Conservation (phyloP, 2,797 vertebrate genomes). For the Muraenolepis orangiensis region DNA sequence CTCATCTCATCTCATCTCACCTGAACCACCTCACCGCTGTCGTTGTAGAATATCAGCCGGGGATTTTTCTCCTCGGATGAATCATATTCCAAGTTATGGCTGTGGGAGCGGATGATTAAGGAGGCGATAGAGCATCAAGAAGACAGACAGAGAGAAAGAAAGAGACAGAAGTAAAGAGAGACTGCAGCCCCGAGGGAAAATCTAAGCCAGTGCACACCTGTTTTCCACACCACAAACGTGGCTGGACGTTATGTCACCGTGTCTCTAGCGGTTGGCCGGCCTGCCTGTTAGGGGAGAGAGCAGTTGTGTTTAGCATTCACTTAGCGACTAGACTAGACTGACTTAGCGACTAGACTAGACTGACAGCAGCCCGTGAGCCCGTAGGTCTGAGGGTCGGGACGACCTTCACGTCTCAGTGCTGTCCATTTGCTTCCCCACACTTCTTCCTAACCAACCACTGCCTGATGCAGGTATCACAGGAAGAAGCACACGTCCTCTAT, state of each 20-base stretch:
- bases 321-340: too few species aligned
- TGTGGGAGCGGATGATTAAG: slow-evolving; percentile 57
- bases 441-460: neutral
- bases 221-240: too few species aligned
- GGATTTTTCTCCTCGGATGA: slow-evolving; percentile 77
- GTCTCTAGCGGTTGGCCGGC: too few species aligned
- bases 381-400: too few species aligned
- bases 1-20: slow-evolving; percentile 52
- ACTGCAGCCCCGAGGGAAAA: too few species aligned
- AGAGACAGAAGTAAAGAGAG: too few species aligned
- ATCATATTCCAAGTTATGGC: slow-evolving; percentile 81
- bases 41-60: slow-evolving; percentile 75
- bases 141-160: too few species aligned
- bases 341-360: neutral
- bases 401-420: neutral
- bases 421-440: neutral
- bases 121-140: neutral
- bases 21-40: slow-evolving; percentile 76
- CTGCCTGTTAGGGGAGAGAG: too few species aligned
- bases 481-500: neutral
- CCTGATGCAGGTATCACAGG: neutral
- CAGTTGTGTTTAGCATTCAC: too few species aligned
- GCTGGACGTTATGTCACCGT: too few species aligned
- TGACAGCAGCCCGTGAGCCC: neutral
- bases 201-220: neutral